phyloP scores from a whole-genome alignment of 1,140 invertebrate species.

The Brachionus angularis region DNA sequence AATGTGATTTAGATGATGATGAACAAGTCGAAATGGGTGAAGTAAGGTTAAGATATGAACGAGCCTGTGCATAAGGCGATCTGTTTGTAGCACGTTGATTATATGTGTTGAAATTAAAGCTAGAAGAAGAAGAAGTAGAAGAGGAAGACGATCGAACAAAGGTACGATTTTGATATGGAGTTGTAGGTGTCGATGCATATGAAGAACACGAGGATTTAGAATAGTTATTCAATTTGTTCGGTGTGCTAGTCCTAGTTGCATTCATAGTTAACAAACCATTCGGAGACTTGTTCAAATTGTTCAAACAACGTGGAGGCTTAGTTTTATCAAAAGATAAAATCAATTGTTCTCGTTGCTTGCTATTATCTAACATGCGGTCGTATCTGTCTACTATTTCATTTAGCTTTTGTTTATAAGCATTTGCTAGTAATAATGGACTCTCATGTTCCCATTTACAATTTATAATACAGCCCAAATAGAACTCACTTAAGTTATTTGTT shows the following conservation, averaged over 20 bases:
- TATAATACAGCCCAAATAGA: constrained; percentile 30
- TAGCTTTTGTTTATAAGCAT: constrained; percentile 20
- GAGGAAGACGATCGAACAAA: constrained; percentile 6
- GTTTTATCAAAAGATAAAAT: constrained; percentile 3
- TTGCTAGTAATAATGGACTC: constrained; percentile 24
- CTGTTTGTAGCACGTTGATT: neutral
- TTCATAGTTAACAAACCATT: no score
- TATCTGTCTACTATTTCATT: constrained; percentile 38
- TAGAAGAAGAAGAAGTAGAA: neutral
- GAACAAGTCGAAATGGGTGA: no score
- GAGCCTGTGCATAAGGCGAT: neutral
- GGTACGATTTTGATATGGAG: neutral
- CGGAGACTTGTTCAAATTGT: neutral
- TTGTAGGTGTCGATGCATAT: constrained; percentile 6
- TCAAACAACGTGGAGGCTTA: neutral
- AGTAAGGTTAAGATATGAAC: neutral
- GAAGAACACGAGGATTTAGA: constrained; percentile 15
- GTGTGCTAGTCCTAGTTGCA: neutral
- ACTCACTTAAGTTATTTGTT: constrained; percentile 33
- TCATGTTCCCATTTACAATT: constrained; percentile 35
- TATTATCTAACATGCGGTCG: constrained; percentile 20
- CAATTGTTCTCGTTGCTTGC: constrained; percentile 22
- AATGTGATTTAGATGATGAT: no score
- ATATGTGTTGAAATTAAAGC: neutral
- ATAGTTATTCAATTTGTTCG: neutral